Percentiles rank a stretch among this genome's conserved stretches.
Evolutionary conservation across 2,113 vertebrate species (phyloP).

Genomic region (Apus apus): DNA sequence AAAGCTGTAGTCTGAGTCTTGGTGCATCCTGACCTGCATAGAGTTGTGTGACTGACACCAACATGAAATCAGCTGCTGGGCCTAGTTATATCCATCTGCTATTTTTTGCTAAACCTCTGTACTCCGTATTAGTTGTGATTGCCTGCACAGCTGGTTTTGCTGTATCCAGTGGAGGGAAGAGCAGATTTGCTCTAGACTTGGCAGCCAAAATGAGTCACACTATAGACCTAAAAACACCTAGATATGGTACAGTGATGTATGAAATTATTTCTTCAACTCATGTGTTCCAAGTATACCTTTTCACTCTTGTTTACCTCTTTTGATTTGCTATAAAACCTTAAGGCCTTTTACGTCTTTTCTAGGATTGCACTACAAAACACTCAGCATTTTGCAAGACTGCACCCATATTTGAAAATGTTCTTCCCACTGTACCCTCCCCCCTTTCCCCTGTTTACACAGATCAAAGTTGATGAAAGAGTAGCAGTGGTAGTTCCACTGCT

Average conservation of each 20-base stretch:
- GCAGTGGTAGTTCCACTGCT: conserved; percentile 26
- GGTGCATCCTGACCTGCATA: not conserved
- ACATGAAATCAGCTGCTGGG: not conserved
- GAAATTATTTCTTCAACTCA: not conserved
- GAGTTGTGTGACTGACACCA: not conserved
- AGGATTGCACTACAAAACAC: not conserved
- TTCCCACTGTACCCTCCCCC: not conserved
- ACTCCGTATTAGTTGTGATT: not conserved
- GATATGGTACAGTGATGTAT: not conserved
- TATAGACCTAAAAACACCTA: not conserved
- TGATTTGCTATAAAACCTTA: not conserved
- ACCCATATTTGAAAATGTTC: not conserved
- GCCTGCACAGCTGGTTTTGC: not conserved
- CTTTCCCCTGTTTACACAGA: not conserved
- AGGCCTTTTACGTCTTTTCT: not conserved
- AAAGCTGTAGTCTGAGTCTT: not conserved
- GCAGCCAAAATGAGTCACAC: not conserved
- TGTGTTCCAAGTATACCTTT: not conserved
- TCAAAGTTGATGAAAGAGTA: conserved; percentile 22
- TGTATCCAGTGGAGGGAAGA: not conserved
- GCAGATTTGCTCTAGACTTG: not conserved
- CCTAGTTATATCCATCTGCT: not conserved
- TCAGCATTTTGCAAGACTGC: not conserved
- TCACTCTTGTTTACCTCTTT: not conserved
- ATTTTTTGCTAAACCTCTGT: not conserved